Conservation (phyloP, 1,140 invertebrate genomes). For the Drosophila oshimai region DNA sequence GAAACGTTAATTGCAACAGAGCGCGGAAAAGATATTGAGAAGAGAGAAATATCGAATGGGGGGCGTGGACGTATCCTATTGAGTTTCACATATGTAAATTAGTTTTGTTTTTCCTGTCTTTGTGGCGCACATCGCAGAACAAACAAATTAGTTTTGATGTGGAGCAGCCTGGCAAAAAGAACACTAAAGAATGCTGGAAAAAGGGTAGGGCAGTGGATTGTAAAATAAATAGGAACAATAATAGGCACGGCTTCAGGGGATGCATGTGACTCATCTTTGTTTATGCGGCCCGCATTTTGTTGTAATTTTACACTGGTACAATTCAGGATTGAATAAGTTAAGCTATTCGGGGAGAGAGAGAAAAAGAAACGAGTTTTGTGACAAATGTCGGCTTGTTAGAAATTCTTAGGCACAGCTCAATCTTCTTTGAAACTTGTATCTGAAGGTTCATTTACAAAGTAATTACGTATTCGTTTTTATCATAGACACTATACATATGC, state of each 20-base stretch:
- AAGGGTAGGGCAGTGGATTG: neutral
- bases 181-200: neutral
- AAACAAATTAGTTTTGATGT: slow-evolving; percentile 50
- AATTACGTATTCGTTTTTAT: too few species aligned
- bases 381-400: slow-evolving; percentile 19
- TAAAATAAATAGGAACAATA: neutral
- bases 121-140: neutral
- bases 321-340: neutral
- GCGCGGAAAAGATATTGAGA: neutral
- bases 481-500: too few species aligned
- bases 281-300: slow-evolving; percentile 36
- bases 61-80: slow-evolving; percentile 14
- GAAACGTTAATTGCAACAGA: slow-evolving; percentile 58
- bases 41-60: neutral
- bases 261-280: slow-evolving; percentile 2
- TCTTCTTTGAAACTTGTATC: too few species aligned
- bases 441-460: too few species aligned
- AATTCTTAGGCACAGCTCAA: neutral
- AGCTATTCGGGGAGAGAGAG: neutral
- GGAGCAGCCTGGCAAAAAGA: slow-evolving; percentile 24
- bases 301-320: slow-evolving; percentile 51
- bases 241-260: neutral
- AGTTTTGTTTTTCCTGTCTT: slow-evolving; percentile 32
- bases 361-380: neutral
- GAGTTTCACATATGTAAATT: slow-evolving; percentile 56